Percentiles rank a stretch among this genome's conserved stretches.
These are phyloP conservation scores for Macrostomum cliftonense DNA, from an alignment of 2,888 invertebrate genomes.

Conservation along the genomic window DNA sequence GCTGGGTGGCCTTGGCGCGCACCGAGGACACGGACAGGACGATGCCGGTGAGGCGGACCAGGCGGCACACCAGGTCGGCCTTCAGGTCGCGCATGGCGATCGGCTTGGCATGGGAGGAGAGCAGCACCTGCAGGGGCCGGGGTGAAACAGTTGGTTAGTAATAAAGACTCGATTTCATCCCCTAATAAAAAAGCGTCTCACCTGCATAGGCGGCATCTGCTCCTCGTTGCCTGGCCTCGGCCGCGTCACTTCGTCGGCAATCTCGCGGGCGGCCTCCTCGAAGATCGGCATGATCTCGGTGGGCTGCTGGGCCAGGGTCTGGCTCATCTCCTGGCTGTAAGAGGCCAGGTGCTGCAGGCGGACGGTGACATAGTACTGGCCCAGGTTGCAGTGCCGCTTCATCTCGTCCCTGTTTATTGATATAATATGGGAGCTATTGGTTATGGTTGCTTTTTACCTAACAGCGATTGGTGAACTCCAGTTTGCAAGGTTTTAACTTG, in stretches of 20 bases:
- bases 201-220: slow-evolving; percentile 72
- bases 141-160: no score
- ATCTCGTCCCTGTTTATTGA: slow-evolving; percentile 65
- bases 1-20: slow-evolving; percentile 74
- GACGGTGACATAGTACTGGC: slow-evolving; percentile 70
- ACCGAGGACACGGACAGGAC: slow-evolving; percentile 79
- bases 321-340: slow-evolving; percentile 76
- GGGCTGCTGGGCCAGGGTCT: slow-evolving; percentile 73
- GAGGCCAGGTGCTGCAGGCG: slow-evolving; percentile 78
- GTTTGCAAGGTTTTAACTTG: no score
- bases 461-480: no score
- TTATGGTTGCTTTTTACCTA: no score
- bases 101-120: slow-evolving; percentile 64
- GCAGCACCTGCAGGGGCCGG: slow-evolving; percentile 80
- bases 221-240: slow-evolving; percentile 77
- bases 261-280: slow-evolving; percentile 82
- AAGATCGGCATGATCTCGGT: slow-evolving; percentile 76
- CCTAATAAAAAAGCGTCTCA: no score
- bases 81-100: slow-evolving; percentile 64
- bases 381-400: slow-evolving; percentile 73
- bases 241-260: slow-evolving; percentile 77
- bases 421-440: no score
- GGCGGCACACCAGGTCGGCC: slow-evolving; percentile 56
- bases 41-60: slow-evolving; percentile 87
- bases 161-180: no score